Evolutionary conservation across 2,888 invertebrate species (phyloP), one percentile per base, ranked within the genome.

Genomic region (Eucera pruinosa): DNA sequence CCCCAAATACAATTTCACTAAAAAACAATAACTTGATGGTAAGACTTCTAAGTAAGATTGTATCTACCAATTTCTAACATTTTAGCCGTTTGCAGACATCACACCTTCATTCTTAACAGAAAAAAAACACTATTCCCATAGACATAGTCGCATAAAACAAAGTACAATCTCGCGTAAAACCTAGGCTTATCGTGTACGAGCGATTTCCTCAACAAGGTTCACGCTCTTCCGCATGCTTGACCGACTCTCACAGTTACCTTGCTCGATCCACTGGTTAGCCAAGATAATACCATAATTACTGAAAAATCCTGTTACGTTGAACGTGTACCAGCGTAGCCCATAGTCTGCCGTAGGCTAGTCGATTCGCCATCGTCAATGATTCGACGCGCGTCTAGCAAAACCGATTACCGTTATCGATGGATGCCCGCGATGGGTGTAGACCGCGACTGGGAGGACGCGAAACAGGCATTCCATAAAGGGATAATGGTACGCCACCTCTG

Each of bases 401-500:
- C 60, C 77, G 83, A 81, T 84, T 81, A 79, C 73, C 79, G 83
- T 84, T 84, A 84, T 81, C 83, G 83, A 71, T 67, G 74, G 36
- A 36, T 13, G 27, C 15, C 57, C 43, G 43, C 61, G 67, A 78
- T 62, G 70, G 64, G 68, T 47, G 67, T 33, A 48, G 60, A 62
- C 36, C 50, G 41, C 39, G 58, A 6, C 9, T 23, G 2, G 58
- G 43, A 30, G 69, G 65, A 47, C 45, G 73, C 62, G 68, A 71
- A 43, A 74, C 74, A 9, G 50, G 73, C 77, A 75, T 74, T 61
- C 82, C 82, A 70, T 79, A 81, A 86, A 86, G 82, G 84, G 85
- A 86, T 86, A 85, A 84, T 86, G 85, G 78, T 73, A 82, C 80
- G 79, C 83, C 86, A 80, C 84, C 84, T 81, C 77, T 41, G 43